phyloP scores from a whole-genome alignment of 1,140 invertebrate species.

The Drosophila lacteicornis region DNA sequence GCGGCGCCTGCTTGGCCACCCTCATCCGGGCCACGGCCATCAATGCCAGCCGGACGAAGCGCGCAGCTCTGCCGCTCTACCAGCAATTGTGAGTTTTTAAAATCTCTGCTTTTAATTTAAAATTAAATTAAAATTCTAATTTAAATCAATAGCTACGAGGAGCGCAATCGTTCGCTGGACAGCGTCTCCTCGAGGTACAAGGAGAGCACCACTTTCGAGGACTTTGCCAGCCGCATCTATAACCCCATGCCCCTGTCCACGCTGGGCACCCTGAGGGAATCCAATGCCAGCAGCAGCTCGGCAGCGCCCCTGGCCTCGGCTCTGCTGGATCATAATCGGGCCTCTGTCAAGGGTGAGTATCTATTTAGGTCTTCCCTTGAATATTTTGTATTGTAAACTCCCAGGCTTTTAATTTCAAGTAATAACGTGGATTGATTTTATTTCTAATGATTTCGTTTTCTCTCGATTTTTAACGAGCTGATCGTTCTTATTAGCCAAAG shows the following conservation, averaged over 20 bases:
- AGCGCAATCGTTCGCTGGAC: conserved; percentile 94
- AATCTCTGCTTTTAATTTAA: background rate
- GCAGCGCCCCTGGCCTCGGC: conserved; percentile 85
- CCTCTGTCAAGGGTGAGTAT: conserved; percentile 73
- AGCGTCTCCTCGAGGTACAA: conserved; percentile 95
- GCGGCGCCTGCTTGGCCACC: conserved; percentile 92
- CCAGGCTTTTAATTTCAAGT: too few relatives aligned
- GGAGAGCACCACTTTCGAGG: conserved; percentile 95
- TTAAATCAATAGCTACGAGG: conserved; percentile 91
- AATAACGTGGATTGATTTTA: too few relatives aligned
- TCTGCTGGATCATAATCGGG: conserved; percentile 85
- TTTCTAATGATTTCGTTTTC: too few relatives aligned
- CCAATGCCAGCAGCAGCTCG: conserved; percentile 62
- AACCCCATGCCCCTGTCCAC: conserved; percentile 88
- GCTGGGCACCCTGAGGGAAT: conserved; percentile 68
- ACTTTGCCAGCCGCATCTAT: conserved; percentile 94
- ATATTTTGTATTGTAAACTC: too few relatives aligned
- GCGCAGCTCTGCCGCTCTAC: conserved; percentile 94
- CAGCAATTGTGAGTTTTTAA: conserved; percentile 92
- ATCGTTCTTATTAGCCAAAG: too few relatives aligned
- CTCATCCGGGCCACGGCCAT: conserved; percentile 96
- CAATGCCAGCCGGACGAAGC: conserved; percentile 95
- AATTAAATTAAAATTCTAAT: background rate
- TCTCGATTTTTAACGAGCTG: too few relatives aligned
- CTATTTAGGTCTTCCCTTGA: background rate